Evolutionary conservation across 1,140 invertebrate species (phyloP).

Genomic region (Magallana gigas): DNA sequence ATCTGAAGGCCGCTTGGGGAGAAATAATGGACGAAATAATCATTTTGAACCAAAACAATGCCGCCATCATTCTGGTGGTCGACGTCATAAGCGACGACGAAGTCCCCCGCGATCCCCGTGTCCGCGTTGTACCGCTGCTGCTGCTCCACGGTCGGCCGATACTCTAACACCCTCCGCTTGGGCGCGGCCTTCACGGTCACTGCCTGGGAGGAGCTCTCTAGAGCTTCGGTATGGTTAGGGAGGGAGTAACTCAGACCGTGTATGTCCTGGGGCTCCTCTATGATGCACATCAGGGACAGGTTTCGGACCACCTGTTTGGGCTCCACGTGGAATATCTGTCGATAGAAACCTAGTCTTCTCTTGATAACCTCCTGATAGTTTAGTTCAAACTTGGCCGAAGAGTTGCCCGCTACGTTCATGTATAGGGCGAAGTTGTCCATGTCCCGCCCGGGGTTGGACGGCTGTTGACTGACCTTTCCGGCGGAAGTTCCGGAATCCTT

Average conservation of each 20-base stretch:
- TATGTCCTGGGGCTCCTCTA: conserved; percentile 62
- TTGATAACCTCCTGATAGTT: conserved; percentile 62
- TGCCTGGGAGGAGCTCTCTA: conserved; percentile 21
- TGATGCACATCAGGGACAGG: conserved; percentile 48
- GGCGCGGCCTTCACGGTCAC: conserved; percentile 35
- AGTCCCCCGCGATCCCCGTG: conserved; percentile 57
- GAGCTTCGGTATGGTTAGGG: conserved; percentile 5
- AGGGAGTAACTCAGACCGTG: conserved; percentile 49
- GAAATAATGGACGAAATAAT: conserved; percentile 88
- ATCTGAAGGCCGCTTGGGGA: conserved; percentile 82
- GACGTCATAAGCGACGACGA: conserved; percentile 64
- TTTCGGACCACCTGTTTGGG: conserved; percentile 59
- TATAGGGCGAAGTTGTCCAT: conserved; percentile 61
- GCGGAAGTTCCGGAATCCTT: conserved; percentile 49
- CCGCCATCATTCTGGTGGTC: conserved; percentile 52
- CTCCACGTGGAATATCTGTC: conserved; percentile 58
- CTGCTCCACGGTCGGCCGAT: conserved; percentile 52
- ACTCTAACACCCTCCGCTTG: conserved; percentile 45
- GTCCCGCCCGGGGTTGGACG: conserved; percentile 26
- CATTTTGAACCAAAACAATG: conserved; percentile 83
- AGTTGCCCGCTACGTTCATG: conserved; percentile 55
- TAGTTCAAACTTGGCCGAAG: conserved; percentile 54
- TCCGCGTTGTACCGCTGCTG: conserved; percentile 26
- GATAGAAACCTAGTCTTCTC: conserved; percentile 56
- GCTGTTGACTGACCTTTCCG: conserved; percentile 44